Conservation (phyloP, 2,888 invertebrate genomes). For the Stratiomys singularior region DNA sequence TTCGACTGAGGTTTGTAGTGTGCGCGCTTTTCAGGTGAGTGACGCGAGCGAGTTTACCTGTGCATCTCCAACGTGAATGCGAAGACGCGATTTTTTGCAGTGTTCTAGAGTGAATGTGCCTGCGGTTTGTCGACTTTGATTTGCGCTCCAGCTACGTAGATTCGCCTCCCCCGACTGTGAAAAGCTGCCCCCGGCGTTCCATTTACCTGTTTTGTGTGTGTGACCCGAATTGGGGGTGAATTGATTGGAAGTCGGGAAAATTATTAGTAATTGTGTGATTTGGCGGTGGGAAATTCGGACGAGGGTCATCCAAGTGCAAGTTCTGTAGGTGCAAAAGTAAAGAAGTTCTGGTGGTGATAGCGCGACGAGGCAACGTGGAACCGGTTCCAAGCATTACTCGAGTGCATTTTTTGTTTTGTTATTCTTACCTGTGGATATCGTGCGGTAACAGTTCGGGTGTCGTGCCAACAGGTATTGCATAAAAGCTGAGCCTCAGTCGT, state of each 20-base stretch:
- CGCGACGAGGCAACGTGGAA: neutral
- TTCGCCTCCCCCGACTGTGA: neutral
- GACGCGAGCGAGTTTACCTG: conserved; percentile 25
- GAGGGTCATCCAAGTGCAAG: conserved; percentile 37
- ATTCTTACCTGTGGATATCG: neutral
- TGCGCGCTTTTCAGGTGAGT: conserved; percentile 14
- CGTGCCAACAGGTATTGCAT: conserved; percentile 3
- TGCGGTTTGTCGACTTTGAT: neutral
- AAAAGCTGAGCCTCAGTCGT: neutral
- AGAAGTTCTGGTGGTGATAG: conserved; percentile 18
- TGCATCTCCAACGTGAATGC: neutral
- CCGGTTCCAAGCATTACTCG: conserved; percentile 27
- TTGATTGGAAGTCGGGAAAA: neutral
- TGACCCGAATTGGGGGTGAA: neutral
- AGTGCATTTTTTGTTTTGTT: conserved; percentile 37
- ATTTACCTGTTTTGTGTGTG: neutral
- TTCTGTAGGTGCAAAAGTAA: conserved; percentile 29
- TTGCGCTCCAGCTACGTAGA: neutral
- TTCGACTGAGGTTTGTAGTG: neutral
- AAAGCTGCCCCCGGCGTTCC: neutral
- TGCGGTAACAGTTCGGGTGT: neutral
- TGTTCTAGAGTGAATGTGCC: conserved; percentile 1
- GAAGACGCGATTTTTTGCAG: neutral
- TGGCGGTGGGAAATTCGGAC: neutral
- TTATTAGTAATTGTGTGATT: neutral